Percentiles rank a stretch among this genome's conserved stretches.
Evolutionary conservation across 1,140 invertebrate genomes (phyloP).

Genomic region (Portunus trituberculatus): DNA sequence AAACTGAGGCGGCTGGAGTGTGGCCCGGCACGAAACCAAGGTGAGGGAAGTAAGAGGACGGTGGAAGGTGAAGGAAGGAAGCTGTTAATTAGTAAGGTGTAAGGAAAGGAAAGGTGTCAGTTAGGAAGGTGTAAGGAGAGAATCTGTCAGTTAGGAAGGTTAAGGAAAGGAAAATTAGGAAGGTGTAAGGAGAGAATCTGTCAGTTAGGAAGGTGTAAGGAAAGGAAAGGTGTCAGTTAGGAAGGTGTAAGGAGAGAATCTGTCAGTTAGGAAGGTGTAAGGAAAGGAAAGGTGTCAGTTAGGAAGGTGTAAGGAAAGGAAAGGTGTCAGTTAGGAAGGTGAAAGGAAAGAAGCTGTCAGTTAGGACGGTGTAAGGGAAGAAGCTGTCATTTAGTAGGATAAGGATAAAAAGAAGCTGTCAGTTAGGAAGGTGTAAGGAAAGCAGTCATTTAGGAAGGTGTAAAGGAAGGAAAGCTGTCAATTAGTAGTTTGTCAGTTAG

Average conservation of each 20-base stretch:
- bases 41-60: background rate
- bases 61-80: too few relatives aligned
- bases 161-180: background rate
- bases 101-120: too few relatives aligned
- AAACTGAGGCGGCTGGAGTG: constrained; percentile 71
- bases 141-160: too few relatives aligned
- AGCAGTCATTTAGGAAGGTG: too few relatives aligned
- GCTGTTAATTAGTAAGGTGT: too few relatives aligned
- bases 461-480: too few relatives aligned
- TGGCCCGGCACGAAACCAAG: constrained; percentile 29
- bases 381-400: too few relatives aligned
- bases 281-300: background rate
- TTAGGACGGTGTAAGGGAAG: too few relatives aligned
- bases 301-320: background rate
- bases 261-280: background rate
- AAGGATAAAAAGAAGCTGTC: too few relatives aligned
- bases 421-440: too few relatives aligned
- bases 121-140: background rate
- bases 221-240: background rate
- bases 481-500: too few relatives aligned
- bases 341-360: background rate
- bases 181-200: background rate
- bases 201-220: background rate
- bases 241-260: background rate
- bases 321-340: background rate